A percentile compares a stretch with the other conserved stretches of the same genome.
Conservation (phyloP, 2,888 invertebrate genomes). For the Macrosoma leucophasiata region DNA sequence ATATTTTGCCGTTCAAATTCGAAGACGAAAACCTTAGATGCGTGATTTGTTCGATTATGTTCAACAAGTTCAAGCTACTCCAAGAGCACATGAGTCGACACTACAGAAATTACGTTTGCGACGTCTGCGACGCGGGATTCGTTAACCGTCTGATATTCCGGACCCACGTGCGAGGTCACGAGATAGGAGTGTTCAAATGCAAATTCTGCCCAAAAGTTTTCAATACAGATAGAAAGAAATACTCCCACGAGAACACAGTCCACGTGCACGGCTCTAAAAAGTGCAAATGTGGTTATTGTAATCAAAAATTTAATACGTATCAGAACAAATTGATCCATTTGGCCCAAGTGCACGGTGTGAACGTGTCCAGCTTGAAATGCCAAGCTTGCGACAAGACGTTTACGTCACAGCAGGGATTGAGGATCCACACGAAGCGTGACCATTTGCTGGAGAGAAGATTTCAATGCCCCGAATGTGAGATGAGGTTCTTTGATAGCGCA, state of each 20-base stretch:
- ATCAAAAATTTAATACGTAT: conserved; percentile 32
- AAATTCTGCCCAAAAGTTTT: conserved; percentile 47
- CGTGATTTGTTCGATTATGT: conserved; percentile 19
- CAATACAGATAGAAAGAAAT: conserved; percentile 39
- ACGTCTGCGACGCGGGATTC: conserved; percentile 30
- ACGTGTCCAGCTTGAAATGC: conserved; percentile 24
- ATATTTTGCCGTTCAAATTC: conserved; percentile 38
- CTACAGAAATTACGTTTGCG: conserved; percentile 34
- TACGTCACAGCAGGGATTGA: conserved; percentile 24
- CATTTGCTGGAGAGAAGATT: conserved; percentile 39
- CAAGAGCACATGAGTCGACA: conserved; percentile 36
- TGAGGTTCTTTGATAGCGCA: conserved; percentile 26
- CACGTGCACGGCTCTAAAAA: conserved; percentile 36
- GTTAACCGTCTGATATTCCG: conserved; percentile 24
- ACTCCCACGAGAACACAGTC: conserved; percentile 45
- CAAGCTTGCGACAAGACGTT: conserved; percentile 33
- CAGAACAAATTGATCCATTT: conserved; percentile 30
- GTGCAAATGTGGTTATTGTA: conserved; percentile 34
- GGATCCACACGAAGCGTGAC: conserved; percentile 30
- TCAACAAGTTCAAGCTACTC: conserved; percentile 21
- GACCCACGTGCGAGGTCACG: conserved; percentile 28
- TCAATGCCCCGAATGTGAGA: conserved; percentile 30
- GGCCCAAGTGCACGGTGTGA: conserved; percentile 25
- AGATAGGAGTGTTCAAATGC: conserved; percentile 32
- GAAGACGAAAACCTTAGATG: conserved; percentile 24